Evolutionary conservation across 2,888 invertebrate species (phyloP), one percentile per base, ranked within the genome.

Genomic region (Leptura quadrifasciata): DNA sequence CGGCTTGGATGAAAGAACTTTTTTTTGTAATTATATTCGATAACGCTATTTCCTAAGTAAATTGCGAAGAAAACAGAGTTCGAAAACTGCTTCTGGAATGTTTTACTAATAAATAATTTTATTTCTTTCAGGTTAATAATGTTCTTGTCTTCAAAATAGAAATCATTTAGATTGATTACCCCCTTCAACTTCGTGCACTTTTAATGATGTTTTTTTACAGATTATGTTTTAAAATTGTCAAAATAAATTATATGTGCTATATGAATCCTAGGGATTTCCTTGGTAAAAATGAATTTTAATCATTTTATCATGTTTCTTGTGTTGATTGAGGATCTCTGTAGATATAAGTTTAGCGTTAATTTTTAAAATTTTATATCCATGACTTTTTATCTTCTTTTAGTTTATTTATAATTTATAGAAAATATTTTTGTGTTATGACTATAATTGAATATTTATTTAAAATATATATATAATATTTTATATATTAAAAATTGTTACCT

Each of bases 51-150:
- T 31, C 24, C 8, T 31, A 6, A 31, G 8, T 8, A 31, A 31
- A 31, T 8, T 31, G 6, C 5, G 27, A 31, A 31, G 27, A 6
- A 31, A 31, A 31, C 27, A 8, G 27, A 31, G 27, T 8, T 6
- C 0, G 8, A 31, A 24, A 0, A 8, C 17, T 47, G n/a, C 2
- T 47, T 47, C n/a, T 47, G 3, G 1, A n/a, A n/a, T n/a, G n/a
- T 47, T 47, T n/a, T 31, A 35, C 20, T 70, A 64, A 39, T 72
- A 52, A 58, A 72, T 57, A 72, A 71, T 81, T 87, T 83, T 86
- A 83, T 93, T 92, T 67, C 93, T 93, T 92, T 67, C 93, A 95
- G 95, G 88, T 92, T 95, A 87, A 94, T 95, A 87, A 95, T 95
- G 95, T 95, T 95, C 91, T 91, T 95, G 91, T 71, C 71, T 10